Base-by-base conservation (phyloP, 2,888 invertebrate genomes). In the Cephus sareptanus region DNA sequence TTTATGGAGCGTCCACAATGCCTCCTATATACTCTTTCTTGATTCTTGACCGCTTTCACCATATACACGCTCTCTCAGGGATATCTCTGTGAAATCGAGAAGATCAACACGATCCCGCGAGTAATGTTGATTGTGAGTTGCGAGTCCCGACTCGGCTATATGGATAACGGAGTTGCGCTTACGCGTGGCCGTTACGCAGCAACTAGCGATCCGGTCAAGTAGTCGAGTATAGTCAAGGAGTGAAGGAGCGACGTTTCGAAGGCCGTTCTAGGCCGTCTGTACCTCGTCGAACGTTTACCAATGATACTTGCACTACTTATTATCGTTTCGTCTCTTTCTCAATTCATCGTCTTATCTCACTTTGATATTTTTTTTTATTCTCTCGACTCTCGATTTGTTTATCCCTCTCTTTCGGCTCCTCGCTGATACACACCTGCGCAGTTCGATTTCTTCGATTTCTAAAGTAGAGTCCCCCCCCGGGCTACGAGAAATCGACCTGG, bases 261-360 rank as follows among this genome's bases (percentile, higher is more conserved):
- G 87, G 87, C 85, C 87, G 87, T 88, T 88, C 87, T 88, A 88
- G 88, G 87, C 85, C 87, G 86, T 83, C 80, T 77, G 80, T 81
- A 80, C 13, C 56, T 75, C 56, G 82, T 82, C 80, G 40, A 40
- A 40, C 40, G 82, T 83, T 84, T 81, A 81, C 83, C 81, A 83
- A 84, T 79, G 71, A 77, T 80, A 81, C 81, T 80, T 81, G 81
- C 80, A 77, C 81, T 75, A 81, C 76, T 85, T 84, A 79, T 83
- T 40, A 15, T 15, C 40, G 15, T 40, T 15, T 6, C 15, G 15
- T 40, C 40, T 40, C 82, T 85, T 83, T 82, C 83, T 79, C 82
- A 79, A 80, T 78, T 78, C 77, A 77, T 75, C 69, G 74, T 35
- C 71, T 11, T 70, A 40, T 31, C 69, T 75, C 75, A 35, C 73